Evolutionary conservation across 1,140 invertebrate species (phyloP).

Genomic region (Cydia pomonella): DNA sequence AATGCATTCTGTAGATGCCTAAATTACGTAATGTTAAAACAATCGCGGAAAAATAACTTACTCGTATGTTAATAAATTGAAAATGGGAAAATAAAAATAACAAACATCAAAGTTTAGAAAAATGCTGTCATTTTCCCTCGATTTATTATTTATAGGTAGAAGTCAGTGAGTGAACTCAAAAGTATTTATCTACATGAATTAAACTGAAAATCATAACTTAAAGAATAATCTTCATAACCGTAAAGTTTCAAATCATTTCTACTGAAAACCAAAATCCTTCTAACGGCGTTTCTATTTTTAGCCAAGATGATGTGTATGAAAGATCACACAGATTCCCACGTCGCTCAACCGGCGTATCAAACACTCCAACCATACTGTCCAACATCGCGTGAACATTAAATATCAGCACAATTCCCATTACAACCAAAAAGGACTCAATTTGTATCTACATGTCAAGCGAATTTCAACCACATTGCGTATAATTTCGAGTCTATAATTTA

Average conservation of each 20-base stretch:
- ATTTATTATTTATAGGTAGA: too few relatives aligned
- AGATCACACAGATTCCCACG: constrained; percentile 22
- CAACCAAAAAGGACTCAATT: not conserved
- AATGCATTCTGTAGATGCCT: too few relatives aligned
- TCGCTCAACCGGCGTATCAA: not conserved
- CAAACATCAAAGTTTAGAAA: too few relatives aligned
- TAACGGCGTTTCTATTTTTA: constrained; percentile 1
- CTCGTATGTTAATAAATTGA: too few relatives aligned
- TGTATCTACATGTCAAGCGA: not conserved
- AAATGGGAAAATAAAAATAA: too few relatives aligned
- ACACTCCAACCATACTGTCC: not conserved
- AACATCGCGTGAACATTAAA: constrained; percentile 18
- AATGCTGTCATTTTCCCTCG: too few relatives aligned
- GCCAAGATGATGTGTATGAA: constrained; percentile 25
- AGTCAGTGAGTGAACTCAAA: too few relatives aligned
- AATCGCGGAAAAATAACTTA: too few relatives aligned
- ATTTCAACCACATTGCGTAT: not conserved
- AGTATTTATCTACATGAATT: too few relatives aligned
- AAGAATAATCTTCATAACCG: too few relatives aligned
- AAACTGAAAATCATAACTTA: too few relatives aligned
- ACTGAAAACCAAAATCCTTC: not conserved
- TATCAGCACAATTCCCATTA: constrained; percentile 12
- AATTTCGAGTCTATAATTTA: not conserved
- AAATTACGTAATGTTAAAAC: too few relatives aligned
- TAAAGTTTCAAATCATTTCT: not conserved